These are phyloP conservation scores for Nesogale talazaci DNA, from an alignment of 2,113 vertebrate genomes.

Conservation along the genomic window DNA sequence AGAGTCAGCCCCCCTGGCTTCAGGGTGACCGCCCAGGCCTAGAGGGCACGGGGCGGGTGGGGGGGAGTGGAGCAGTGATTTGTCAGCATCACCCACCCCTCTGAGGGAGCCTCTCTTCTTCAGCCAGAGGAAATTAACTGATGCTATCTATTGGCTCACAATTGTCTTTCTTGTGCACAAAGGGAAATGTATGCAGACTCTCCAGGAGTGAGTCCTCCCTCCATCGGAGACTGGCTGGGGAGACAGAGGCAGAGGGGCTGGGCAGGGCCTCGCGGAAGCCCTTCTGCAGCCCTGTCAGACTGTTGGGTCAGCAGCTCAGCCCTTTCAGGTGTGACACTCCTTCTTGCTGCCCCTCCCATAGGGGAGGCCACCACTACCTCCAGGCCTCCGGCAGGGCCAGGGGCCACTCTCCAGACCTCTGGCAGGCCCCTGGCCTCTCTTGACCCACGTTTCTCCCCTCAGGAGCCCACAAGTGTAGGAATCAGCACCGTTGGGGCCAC, in stretches of 20 bases:
- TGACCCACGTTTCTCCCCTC: not conserved
- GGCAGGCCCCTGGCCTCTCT: not conserved
- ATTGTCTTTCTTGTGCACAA: constrained; percentile 86
- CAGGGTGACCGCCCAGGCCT: not conserved
- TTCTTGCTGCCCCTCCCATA: not conserved
- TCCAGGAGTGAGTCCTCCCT: constrained; percentile 77
- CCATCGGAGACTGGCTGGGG: constrained; percentile 80
- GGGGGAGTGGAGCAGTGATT: constrained; percentile 58
- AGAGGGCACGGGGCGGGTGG: not conserved
- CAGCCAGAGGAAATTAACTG: constrained; percentile 88
- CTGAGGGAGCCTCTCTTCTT: constrained; percentile 80
- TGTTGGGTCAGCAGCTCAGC: not conserved
- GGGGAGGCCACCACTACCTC: not conserved
- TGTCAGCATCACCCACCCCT: constrained; percentile 78
- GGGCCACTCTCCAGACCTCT: not conserved
- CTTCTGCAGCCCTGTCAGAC: not conserved
- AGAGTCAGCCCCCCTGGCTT: not conserved
- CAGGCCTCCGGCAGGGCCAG: not conserved
- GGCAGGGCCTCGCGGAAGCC: not conserved
- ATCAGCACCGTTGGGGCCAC: not conserved
- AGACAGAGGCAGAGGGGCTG: constrained; percentile 78
- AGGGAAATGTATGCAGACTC: constrained; percentile 84
- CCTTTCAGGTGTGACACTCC: not conserved
- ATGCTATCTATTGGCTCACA: constrained; percentile 87
- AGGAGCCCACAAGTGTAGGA: not conserved